Conservation (phyloP, 2,888 invertebrate species). For the Muschampia plurimacula region DNA sequence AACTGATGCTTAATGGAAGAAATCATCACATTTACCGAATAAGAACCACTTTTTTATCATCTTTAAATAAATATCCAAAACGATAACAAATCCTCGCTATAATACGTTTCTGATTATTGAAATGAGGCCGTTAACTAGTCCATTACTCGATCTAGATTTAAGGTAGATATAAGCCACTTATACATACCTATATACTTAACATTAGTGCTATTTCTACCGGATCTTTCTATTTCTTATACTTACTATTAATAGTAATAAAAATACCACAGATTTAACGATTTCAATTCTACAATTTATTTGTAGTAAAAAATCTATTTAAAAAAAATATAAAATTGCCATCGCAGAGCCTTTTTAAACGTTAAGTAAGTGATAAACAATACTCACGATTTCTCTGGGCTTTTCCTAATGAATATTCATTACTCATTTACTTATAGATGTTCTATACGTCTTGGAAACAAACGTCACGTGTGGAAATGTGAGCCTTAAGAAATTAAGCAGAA, state of each 20-base stretch:
- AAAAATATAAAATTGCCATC: neutral
- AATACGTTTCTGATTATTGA: conserved; percentile 70
- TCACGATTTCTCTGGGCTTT: conserved; percentile 60
- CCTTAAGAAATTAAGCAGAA: conserved; percentile 53
- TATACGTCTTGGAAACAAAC: conserved; percentile 69
- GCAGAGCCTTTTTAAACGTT: conserved; percentile 47
- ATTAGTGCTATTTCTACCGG: no score
- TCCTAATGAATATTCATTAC: conserved; percentile 65
- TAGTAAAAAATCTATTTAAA: no score
- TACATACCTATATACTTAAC: no score
- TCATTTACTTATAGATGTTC: conserved; percentile 64
- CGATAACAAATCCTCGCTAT: conserved; percentile 59
- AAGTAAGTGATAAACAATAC: conserved; percentile 61
- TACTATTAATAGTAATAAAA: no score
- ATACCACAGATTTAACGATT: no score
- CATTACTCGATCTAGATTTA: neutral
- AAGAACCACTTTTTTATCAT: conserved; percentile 72
- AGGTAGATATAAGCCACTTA: neutral
- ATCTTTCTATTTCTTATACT: no score
- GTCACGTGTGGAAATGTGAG: conserved; percentile 54
- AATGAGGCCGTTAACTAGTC: no score
- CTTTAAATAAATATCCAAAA: conserved; percentile 65
- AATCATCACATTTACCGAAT: conserved; percentile 78
- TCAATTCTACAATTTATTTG: no score
- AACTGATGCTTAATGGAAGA: conserved; percentile 81